Evolutionary conservation across 2,888 invertebrate species (phyloP), one percentile per base, ranked within the genome.

Genomic region (Athrips mouffetella): DNA sequence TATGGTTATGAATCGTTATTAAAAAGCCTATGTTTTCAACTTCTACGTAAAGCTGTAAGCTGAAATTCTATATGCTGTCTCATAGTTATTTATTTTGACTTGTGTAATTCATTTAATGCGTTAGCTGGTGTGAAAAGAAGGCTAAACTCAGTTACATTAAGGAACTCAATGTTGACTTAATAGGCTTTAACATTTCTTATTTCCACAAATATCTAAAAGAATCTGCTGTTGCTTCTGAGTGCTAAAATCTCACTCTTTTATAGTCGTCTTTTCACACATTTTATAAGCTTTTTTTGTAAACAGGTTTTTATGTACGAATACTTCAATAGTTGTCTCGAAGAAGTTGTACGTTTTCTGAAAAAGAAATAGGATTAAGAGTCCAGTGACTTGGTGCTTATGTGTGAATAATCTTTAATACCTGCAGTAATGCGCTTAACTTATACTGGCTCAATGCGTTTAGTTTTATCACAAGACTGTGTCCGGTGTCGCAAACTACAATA

Each of bases 391-490:
- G 76, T 80, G 77, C 79, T 79, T 78, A 62, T 64, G 60, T 64
- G 60, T 58, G 62, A 62, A 63, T 62, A 57, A 53, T 62, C 59
- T 62, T 63, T 60, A 67, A 67, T 63, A 58, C 58, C 57, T 49
- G 60, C 57, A 65, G 63, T 63, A 54, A 48, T 65, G 67, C 62
- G 80, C 77, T 77, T 76, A 72, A 76, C 68, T 66, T 68, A 68
- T 67, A 70, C 73, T 73, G 75, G 80, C 80, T 81, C 80, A 80
- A 80, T 72, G 70, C 70, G 65, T 75, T 73, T n/a, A n/a, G n/a
- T n/a, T n/a, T n/a, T n/a, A n/a, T n/a, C n/a, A n/a, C n/a, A n/a
- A n/a, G n/a, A n/a, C n/a, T n/a, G n/a, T n/a, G n/a, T n/a, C n/a
- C n/a, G n/a, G n/a, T n/a, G n/a, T n/a, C n/a, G n/a, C n/a, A n/a